Base-by-base conservation (phyloP, 2,113 vertebrate species). In the Amazona vittata region DNA sequence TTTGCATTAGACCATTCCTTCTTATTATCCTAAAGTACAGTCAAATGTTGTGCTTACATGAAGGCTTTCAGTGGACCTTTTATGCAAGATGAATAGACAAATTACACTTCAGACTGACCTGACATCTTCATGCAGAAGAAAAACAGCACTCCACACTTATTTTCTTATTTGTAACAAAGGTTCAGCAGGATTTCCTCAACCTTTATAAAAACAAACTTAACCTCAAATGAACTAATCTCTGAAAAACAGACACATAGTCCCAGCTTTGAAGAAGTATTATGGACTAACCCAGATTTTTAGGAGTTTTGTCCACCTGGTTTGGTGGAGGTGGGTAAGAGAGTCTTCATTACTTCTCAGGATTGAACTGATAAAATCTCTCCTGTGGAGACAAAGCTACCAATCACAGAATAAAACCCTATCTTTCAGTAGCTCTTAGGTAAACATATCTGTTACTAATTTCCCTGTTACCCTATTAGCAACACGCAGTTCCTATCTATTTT, bases 371-470 rank as follows among this genome's bases (percentile, higher is more conserved):
- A 92, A 94, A 78, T 39, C 39, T 69, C 29, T 88, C 29, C 62
- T 57, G 43, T 9, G 52, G 33, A 87, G 20, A 89, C 10, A 39
- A 91, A 82, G 67, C 31, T 59, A n/a, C 21, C 16, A 74, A 43
- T 35, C 2, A 0, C 18, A 1, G 0, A 87, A 79, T 39, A 63
- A 60, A 91, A 50, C 20, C 47, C 16, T 37, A 50, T 47, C 52
- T 85, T 82, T 39, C 62, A 82, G 65, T 10, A 82, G 65, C 43
- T 84, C 52, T 81, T 78, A 31, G 11, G 43, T 63, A 94, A 96
- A 70, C 22, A 11, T 29, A 63, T 21, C 25, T 74, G 49, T 41
- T 80, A 86, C 11, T 68, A 28, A 81, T 83, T 71, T 52, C 39
- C 33, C 70, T 69, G 19, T 69, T 69, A 86, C 35, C 50, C 46